Conservation (phyloP, 2,888 invertebrate species). For the Gasteruption jaculator region DNA sequence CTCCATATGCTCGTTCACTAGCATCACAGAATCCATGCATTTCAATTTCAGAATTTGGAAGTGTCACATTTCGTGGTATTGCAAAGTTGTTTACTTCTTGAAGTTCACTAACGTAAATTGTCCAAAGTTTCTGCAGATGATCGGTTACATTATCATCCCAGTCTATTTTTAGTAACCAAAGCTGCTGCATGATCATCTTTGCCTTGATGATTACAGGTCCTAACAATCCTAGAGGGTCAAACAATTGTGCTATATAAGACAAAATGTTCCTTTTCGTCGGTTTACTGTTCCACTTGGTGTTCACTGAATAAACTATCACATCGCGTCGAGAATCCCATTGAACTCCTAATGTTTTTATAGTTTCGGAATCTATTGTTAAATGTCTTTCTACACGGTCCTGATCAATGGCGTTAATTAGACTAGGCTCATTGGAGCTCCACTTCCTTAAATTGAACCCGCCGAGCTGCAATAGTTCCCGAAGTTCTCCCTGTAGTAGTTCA, state of each 20-base stretch:
- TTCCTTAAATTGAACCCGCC: constrained; percentile 7
- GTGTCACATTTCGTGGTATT: not conserved
- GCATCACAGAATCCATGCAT: constrained; percentile 13
- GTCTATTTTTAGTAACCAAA: constrained; percentile 2
- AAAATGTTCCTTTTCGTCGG: constrained; percentile 3
- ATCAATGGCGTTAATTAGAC: not conserved
- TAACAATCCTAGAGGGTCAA: constrained; percentile 3
- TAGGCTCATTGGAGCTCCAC: constrained; percentile 6
- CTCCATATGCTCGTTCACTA: constrained; percentile 12
- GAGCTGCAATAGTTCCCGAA: not conserved
- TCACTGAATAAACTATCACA: not conserved
- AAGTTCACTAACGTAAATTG: not conserved
- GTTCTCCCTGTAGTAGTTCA: not conserved
- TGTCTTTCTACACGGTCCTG: not conserved
- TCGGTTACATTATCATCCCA: constrained; percentile 14
- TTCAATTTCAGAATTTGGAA: not conserved
- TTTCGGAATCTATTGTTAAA: not conserved
- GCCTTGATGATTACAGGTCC: constrained; percentile 2
- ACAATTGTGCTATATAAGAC: too few species aligned
- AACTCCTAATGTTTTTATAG: constrained; percentile 6
- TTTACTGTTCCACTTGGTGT: not conserved
- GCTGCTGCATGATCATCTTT: constrained; percentile 2
- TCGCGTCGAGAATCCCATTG: not conserved
- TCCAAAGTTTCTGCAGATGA: constrained; percentile 5
- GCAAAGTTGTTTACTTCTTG: not conserved